Conservation (phyloP, 2,888 invertebrate species). For the Cephus rjabovi region DNA sequence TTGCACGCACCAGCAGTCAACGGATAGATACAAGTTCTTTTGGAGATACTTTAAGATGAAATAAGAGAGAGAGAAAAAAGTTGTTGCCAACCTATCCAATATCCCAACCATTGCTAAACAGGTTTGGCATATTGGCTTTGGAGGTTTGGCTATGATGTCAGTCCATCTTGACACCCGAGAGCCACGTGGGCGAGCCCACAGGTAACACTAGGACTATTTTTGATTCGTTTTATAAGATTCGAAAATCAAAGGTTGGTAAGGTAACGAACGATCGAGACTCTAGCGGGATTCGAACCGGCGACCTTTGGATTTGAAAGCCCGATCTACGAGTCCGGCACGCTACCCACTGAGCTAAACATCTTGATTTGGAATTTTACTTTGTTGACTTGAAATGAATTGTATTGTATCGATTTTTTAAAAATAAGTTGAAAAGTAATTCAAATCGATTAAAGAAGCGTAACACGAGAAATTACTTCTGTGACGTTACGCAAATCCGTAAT, state of each 20-base stretch:
- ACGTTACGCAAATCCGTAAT: background rate
- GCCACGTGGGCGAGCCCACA: slow-evolving; percentile 25
- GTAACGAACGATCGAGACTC: background rate
- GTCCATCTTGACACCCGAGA: slow-evolving; percentile 37
- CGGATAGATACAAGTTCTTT: background rate
- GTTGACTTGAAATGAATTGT: background rate
- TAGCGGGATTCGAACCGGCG: background rate
- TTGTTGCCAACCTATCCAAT: slow-evolving; percentile 25
- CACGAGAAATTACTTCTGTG: background rate
- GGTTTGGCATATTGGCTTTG: slow-evolving; percentile 20
- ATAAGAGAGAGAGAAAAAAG: background rate
- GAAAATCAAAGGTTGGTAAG: slow-evolving; percentile 3
- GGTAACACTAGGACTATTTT: slow-evolving; percentile 37
- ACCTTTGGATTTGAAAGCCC: background rate
- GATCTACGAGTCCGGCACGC: background rate
- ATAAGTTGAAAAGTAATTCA: background rate
- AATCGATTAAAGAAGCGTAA: background rate
- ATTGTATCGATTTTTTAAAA: background rate
- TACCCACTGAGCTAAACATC: background rate
- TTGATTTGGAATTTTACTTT: background rate
- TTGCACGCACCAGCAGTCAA: background rate
- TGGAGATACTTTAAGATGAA: background rate
- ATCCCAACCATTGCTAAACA: slow-evolving; percentile 8
- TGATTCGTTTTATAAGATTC: background rate
- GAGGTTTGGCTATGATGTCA: slow-evolving; percentile 22